These are phyloP conservation scores for Pseudomugil gertrudae DNA, from an alignment of 2,797 vertebrate species.

Conservation along the genomic window DNA sequence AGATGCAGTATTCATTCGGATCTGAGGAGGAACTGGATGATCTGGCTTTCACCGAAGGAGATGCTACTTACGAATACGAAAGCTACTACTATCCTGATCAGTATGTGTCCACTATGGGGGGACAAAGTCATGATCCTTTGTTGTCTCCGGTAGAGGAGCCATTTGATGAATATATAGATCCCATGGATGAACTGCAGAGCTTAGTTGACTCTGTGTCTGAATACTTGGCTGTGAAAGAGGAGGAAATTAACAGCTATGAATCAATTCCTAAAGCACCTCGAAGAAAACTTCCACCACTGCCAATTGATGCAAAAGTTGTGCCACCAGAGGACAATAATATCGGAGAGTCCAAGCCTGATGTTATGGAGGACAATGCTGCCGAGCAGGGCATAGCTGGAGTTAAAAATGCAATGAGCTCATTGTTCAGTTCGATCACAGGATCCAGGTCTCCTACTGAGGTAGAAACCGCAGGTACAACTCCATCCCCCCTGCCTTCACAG, in stretches of 20 bases:
- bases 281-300: constrained; percentile 74
- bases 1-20: constrained; percentile 84
- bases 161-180: constrained; percentile 83
- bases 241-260: constrained; percentile 92
- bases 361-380: constrained; percentile 70
- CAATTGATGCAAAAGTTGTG: constrained; percentile 44
- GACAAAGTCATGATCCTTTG: constrained; percentile 56
- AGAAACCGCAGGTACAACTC: constrained; percentile 60
- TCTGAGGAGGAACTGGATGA: constrained; percentile 90
- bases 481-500: constrained; percentile 66
- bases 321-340: constrained; percentile 21
- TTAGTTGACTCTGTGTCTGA: constrained; percentile 94
- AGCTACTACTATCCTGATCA: constrained; percentile 67
- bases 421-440: constrained; percentile 83
- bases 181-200: constrained; percentile 91
- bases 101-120: constrained; percentile 46
- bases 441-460: constrained; percentile 82
- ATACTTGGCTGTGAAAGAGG: constrained; percentile 94
- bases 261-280: constrained; percentile 79
- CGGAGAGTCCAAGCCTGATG: constrained; percentile 51
- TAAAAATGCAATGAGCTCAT: constrained; percentile 88
- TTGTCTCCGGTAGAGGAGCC: constrained; percentile 82
- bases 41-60: constrained; percentile 72
- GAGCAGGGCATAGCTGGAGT: constrained; percentile 80
- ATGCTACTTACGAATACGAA: constrained; percentile 74